Evolutionary conservation across 2,113 vertebrate genomes (phyloP).

Genomic region (Heliornis fulica): DNA sequence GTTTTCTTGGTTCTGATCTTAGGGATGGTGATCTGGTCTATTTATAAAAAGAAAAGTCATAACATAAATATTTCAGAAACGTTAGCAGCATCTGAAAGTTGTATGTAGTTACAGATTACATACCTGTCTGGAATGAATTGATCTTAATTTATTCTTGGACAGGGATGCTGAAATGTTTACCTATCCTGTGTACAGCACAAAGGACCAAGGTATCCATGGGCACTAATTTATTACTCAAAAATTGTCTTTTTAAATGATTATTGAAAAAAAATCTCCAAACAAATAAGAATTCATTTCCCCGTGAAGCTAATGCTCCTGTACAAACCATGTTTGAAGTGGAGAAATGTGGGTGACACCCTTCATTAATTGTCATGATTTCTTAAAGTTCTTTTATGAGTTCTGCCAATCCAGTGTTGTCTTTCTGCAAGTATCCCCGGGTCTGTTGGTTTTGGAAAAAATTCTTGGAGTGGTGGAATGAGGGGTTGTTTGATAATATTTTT

Average conservation of each 20-base stretch:
- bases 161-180: neutral
- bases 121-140: neutral
- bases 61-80: neutral
- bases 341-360: neutral
- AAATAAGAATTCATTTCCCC: neutral
- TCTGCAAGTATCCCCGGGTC: neutral
- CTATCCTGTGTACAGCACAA: neutral
- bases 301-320: neutral
- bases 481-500: neutral
- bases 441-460: neutral
- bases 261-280: neutral
- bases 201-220: neutral
- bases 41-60: neutral
- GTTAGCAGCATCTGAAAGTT: neutral
- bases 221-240: neutral
- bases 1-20: neutral
- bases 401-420: neutral
- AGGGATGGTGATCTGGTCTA: neutral
- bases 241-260: neutral
- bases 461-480: neutral
- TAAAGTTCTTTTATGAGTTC: neutral
- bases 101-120: neutral
- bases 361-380: neutral
- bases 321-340: neutral
- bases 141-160: neutral